These are phyloP conservation scores for Paracanthobrama guichenoti DNA, from an alignment of 2,113 vertebrate genomes.

Conservation along the genomic window DNA sequence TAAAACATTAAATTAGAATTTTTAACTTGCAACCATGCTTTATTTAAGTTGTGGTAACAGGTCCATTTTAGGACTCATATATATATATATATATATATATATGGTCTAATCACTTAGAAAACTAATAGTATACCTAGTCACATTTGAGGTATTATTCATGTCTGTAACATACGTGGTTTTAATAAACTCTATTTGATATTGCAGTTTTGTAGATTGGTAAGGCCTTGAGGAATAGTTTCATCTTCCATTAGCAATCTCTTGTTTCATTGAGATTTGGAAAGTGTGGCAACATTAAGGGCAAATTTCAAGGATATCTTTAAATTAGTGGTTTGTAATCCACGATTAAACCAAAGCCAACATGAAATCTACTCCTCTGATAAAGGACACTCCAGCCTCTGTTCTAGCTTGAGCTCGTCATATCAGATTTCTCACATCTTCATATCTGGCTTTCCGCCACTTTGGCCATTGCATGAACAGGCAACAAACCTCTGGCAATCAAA, in stretches of 20 bases:
- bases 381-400: conserved; percentile 38
- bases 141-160: neutral
- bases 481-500: neutral
- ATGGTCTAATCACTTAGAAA: neutral
- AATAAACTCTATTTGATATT: conserved; percentile 5
- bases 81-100: too few species aligned
- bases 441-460: conserved; percentile 16
- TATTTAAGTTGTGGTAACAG: too few species aligned
- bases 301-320: conserved; percentile 52
- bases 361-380: conserved; percentile 33
- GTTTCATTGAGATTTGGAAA: conserved; percentile 49
- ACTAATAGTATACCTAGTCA: neutral
- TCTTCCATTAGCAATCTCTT: conserved; percentile 29
- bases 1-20: too few species aligned
- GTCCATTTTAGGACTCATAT: too few species aligned
- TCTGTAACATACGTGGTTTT: conserved; percentile 3
- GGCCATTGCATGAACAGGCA: neutral
- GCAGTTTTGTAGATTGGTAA: conserved; percentile 15
- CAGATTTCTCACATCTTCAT: conserved; percentile 36
- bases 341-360: conserved; percentile 38
- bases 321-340: conserved; percentile 44
- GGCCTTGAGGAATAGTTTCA: conserved; percentile 30
- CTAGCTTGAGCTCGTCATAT: conserved; percentile 33
- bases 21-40: too few species aligned
- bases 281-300: conserved; percentile 35